Conservation (phyloP, 2,888 invertebrate genomes). For the Eupithecia abbreviata region DNA sequence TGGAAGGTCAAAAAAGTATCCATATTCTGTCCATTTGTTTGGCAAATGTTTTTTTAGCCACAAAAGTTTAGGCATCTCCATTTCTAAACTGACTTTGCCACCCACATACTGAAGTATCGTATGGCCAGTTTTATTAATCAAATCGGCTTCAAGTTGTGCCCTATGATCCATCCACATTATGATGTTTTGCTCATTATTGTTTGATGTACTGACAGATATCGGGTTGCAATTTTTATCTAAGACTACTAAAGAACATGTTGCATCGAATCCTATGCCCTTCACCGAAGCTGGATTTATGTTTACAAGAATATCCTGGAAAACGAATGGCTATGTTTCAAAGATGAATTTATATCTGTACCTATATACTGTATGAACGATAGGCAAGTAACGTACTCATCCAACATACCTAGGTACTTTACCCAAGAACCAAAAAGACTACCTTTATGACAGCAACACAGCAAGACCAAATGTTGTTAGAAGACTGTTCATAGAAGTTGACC, state of each 20-base stretch:
- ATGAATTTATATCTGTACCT: background rate
- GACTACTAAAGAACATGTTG: constrained; percentile 96
- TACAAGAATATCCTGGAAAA: constrained; percentile 84
- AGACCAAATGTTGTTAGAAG: constrained; percentile 94
- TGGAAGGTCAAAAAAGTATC: constrained; percentile 94
- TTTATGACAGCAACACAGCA: constrained; percentile 89
- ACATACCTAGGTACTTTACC: background rate
- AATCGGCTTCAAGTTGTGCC: constrained; percentile 90
- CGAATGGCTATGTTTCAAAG: background rate
- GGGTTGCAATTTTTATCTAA: constrained; percentile 88
- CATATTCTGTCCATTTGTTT: constrained; percentile 87
- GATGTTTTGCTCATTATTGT: constrained; percentile 89
- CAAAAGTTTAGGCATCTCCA: constrained; percentile 96
- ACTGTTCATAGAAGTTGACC: constrained; percentile 93
- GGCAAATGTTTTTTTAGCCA: constrained; percentile 93
- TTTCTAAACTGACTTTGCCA: constrained; percentile 96
- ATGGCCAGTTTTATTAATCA: constrained; percentile 91
- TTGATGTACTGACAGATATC: constrained; percentile 87
- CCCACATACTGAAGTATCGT: constrained; percentile 93
- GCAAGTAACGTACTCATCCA: background rate
- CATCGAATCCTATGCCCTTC: constrained; percentile 97
- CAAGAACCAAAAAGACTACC: constrained; percentile 76
- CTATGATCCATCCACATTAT: constrained; percentile 97
- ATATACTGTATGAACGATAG: too few relatives aligned
- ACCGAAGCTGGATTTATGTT: constrained; percentile 82